Evolutionary conservation across 2,113 vertebrate species (phyloP).

Genomic region (Salvator merianae): DNA sequence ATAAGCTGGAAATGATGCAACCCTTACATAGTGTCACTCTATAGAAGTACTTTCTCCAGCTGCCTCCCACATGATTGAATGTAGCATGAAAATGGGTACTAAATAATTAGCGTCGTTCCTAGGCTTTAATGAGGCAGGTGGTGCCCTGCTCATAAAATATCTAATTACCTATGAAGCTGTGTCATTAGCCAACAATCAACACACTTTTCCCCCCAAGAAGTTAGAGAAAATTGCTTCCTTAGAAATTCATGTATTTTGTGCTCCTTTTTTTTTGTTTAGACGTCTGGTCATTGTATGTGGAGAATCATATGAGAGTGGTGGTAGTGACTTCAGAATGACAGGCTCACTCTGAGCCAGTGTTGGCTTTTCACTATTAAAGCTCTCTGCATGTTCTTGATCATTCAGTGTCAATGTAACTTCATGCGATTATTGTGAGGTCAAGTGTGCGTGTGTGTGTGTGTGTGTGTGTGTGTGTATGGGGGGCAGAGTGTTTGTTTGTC

Average conservation of each 20-base stretch:
- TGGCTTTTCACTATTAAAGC: no score
- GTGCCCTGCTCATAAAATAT: slow-evolving; percentile 10
- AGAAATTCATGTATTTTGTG: not conserved
- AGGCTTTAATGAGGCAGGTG: not conserved
- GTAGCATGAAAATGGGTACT: not conserved
- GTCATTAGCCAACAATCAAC: not conserved
- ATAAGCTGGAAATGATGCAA: not conserved
- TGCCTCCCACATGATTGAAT: not conserved
- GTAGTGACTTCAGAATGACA: not conserved
- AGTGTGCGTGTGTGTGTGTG: not conserved
- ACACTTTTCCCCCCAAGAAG: not conserved
- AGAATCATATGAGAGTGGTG: not conserved
- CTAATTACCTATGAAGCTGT: slow-evolving; percentile 1
- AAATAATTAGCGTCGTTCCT: not conserved
- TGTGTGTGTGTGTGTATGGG: no score
- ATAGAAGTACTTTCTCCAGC: not conserved
- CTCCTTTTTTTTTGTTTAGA: not conserved
- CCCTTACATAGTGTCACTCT: not conserved
- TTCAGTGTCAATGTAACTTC: not conserved
- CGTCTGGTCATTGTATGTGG: no score
- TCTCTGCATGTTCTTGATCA: not conserved
- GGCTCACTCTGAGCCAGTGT: not conserved
- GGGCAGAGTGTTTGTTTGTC: no score
- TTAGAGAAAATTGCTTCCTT: not conserved
- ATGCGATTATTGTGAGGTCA: not conserved